Percentiles rank a stretch among this genome's conserved stretches.
These are phyloP conservation scores for Valencia hispanica DNA, from an alignment of 2,797 vertebrate genomes.

Conservation along the genomic window DNA sequence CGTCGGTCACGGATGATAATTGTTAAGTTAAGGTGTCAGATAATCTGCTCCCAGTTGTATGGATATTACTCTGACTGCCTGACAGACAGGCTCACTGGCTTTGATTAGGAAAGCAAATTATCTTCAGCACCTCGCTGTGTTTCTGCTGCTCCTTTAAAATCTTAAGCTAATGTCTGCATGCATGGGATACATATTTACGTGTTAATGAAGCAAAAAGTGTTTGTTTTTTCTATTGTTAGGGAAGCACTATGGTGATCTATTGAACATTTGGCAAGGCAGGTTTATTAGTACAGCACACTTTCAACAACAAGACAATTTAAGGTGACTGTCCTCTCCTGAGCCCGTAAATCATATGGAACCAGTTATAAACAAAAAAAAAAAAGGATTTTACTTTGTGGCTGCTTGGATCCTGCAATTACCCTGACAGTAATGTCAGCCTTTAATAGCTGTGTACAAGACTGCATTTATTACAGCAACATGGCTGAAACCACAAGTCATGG, in stretches of 20 bases:
- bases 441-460: conserved; percentile 37
- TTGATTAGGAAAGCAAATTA: conserved; percentile 7
- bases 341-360: conserved; percentile 62
- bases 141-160: neutral
- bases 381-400: conserved; percentile 28
- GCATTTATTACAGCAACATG: neutral
- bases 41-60: conserved; percentile 54
- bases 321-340: conserved; percentile 16
- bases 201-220: conserved; percentile 1
- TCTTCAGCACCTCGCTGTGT: neutral
- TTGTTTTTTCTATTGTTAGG: conserved; percentile 33
- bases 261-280: no score
- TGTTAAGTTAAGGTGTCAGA: conserved; percentile 64
- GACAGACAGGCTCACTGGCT: conserved; percentile 11
- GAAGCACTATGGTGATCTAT: conserved; percentile 43
- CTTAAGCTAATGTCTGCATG: neutral
- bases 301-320: no score
- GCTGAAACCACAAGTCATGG: neutral
- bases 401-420: conserved; percentile 61
- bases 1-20: conserved; percentile 75
- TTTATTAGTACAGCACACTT: no score
- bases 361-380: conserved; percentile 56
- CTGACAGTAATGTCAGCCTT: conserved; percentile 46
- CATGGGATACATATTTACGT: neutral
- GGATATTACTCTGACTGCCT: conserved; percentile 12